Conservation (phyloP, 2,888 invertebrate genomes). For the Drosophila austrosaltans region DNA sequence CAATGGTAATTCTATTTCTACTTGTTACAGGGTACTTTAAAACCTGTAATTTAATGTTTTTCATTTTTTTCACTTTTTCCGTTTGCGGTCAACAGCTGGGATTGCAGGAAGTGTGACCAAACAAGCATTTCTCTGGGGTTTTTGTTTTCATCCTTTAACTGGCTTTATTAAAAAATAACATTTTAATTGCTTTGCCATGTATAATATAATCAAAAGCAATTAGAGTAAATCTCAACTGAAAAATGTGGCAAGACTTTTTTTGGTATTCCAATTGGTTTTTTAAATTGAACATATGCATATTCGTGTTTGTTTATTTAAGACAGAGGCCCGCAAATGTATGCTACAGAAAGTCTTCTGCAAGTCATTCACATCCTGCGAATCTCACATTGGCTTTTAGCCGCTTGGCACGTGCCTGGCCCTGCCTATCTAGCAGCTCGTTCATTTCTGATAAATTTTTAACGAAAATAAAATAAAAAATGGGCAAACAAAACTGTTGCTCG, state of each 20-base stretch:
- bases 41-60: background rate
- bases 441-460: conserved; percentile 51
- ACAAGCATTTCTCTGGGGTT: conserved; percentile 7
- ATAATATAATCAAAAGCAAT: conserved; percentile 15
- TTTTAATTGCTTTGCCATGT: conserved; percentile 28
- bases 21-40: background rate
- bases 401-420: conserved; percentile 42
- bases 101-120: conserved; percentile 22
- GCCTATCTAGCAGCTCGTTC: conserved; percentile 21
- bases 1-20: too few relatives aligned
- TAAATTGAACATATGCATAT: background rate
- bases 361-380: conserved; percentile 10
- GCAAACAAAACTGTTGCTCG: conserved; percentile 47
- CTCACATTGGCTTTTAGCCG: conserved; percentile 32
- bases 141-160: conserved; percentile 33
- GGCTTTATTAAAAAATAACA: conserved; percentile 33
- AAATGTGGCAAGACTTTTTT: background rate
- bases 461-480: conserved; percentile 48
- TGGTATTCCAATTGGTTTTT: background rate
- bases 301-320: background rate
- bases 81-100: conserved; percentile 33
- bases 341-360: conserved; percentile 16
- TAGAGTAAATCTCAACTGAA: conserved; percentile 5
- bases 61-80: background rate
- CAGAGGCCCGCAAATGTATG: background rate